Evolutionary conservation across 1,140 invertebrate genomes (phyloP).

Genomic region (Drosophila guanche): DNA sequence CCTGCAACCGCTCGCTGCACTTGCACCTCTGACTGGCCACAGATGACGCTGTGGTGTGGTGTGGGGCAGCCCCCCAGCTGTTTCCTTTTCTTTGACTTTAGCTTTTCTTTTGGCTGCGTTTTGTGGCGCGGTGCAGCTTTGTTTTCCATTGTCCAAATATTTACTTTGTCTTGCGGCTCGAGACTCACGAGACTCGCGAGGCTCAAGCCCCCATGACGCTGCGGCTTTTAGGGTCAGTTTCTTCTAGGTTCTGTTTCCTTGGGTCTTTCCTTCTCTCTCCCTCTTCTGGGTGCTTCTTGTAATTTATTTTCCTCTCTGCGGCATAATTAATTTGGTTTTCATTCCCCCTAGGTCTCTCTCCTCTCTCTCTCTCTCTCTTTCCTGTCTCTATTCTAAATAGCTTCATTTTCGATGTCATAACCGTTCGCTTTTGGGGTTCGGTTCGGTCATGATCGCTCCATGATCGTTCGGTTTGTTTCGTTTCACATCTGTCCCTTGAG

Average conservation of each 20-base stretch:
- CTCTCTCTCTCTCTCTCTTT: background rate
- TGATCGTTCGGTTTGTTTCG: too few relatives aligned
- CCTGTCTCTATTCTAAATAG: slow-evolving; percentile 64
- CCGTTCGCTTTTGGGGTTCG: slow-evolving; percentile 40
- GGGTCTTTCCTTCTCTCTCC: too few relatives aligned
- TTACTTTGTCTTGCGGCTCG: slow-evolving; percentile 54
- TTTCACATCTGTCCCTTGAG: slow-evolving; percentile 30
- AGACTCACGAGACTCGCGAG: slow-evolving; percentile 1
- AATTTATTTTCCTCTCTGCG: slow-evolving; percentile 67
- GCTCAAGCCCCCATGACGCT: slow-evolving; percentile 64
- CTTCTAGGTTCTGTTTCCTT: slow-evolving; percentile 5
- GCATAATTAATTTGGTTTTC: slow-evolving; percentile 77
- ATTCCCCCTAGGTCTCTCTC: slow-evolving; percentile 38
- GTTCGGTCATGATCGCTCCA: slow-evolving; percentile 18
- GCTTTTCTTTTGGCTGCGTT: slow-evolving; percentile 46
- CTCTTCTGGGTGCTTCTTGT: slow-evolving; percentile 56
- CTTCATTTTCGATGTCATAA: slow-evolving; percentile 76
- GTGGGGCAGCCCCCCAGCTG: slow-evolving; percentile 33
- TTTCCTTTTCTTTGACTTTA: slow-evolving; percentile 14
- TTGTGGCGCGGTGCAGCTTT: slow-evolving; percentile 43
- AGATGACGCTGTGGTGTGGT: slow-evolving; percentile 8
- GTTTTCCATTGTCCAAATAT: slow-evolving; percentile 78
- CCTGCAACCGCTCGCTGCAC: slow-evolving; percentile 33
- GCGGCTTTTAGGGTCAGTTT: slow-evolving; percentile 63
- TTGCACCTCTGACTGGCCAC: slow-evolving; percentile 66